Base-by-base conservation (phyloP, 2,888 invertebrate genomes). In the Synanthedon tipuliformis region DNA sequence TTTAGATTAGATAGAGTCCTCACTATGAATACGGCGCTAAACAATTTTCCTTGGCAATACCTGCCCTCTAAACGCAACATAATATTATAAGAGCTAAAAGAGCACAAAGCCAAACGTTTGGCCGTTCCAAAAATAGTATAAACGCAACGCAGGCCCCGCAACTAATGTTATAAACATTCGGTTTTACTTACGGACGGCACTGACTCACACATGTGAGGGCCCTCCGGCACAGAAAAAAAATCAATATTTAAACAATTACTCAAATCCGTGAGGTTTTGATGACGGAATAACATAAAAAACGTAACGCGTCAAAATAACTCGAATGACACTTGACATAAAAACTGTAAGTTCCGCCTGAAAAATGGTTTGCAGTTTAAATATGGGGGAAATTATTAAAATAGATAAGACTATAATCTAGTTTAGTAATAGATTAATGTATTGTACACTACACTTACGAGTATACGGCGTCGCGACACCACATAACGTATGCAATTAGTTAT, bases 161-260 rank as follows among this genome's bases (percentile, higher is more conserved):
- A 78, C 72, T 75, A 81, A 84, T 80, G 78, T 81, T 83, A 81
- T 85, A 85, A 86, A 86, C 86, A 86, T 77, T 71, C 75, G 59
- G 23, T 61, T 60, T 16, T 64, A 58, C 56, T 34, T 34, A 34
- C 34, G 63, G 54, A 55, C 63, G 60, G 65, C 64, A 62, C 71
- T 75, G 77, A 79, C 73, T 75, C 78, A 75, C 73, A 71, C 68
- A 66, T 64, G 64, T 69, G 63, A 57, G 59, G 5, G 23, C 5
- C 57, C 66, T 66, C 64, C 61, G 61, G 64, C 5, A 5, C 5
- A 23, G 59, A 67, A 75, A 75, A 71, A 78, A 79, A 84, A 83
- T 81, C 84, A 80, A 83, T 84, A 83, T 76, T 73, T 73, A 75
- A 73, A 80, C 75, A 74, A 73, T 66, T 66, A 74, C 67, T 63